A percentile compares a stretch with the other conserved stretches of the same genome.
phyloP scores from a whole-genome alignment of 2,113 vertebrate species.

The Sphyrna mokarran region DNA sequence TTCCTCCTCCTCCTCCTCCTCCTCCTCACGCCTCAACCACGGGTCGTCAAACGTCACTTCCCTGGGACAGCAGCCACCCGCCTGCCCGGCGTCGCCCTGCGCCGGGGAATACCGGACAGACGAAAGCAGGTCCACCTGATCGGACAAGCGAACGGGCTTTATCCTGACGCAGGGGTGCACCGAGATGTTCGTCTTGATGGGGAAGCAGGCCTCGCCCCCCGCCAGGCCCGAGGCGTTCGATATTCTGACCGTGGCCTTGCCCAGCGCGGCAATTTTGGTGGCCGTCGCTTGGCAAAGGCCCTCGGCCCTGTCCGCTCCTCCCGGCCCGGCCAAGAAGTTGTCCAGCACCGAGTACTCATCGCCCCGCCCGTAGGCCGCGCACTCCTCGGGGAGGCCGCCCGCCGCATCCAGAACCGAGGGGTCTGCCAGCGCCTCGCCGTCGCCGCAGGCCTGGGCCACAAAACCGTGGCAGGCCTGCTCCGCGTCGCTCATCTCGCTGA shows the following conservation, averaged over 20 bases:
- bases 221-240: constrained; percentile 61
- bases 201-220: constrained; percentile 61
- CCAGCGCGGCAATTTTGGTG: constrained; percentile 66
- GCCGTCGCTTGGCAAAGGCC: constrained; percentile 55
- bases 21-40: constrained; percentile 71
- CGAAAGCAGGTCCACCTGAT: constrained; percentile 44
- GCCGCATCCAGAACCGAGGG: constrained; percentile 51
- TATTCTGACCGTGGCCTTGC: constrained; percentile 69
- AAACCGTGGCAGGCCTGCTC: constrained; percentile 85
- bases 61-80: constrained; percentile 50
- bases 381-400: constrained; percentile 47
- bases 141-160: constrained; percentile 65
- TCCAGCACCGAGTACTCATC: constrained; percentile 57
- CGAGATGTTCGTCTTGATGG: constrained; percentile 72
- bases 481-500: constrained; percentile 84
- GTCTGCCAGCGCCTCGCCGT: constrained; percentile 82
- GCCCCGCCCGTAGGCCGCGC: constrained; percentile 33
- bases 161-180: constrained; percentile 73
- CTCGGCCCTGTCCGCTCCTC: constrained; percentile 52
- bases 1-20: not conserved
- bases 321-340: constrained; percentile 53
- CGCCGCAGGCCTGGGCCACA: constrained; percentile 70
- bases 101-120: constrained; percentile 44
- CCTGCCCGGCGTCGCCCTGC: constrained; percentile 50
- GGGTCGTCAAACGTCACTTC: constrained; percentile 83